Base-by-base conservation (phyloP, 2,113 vertebrate genomes). In the Nycticryphes semicollaris region DNA sequence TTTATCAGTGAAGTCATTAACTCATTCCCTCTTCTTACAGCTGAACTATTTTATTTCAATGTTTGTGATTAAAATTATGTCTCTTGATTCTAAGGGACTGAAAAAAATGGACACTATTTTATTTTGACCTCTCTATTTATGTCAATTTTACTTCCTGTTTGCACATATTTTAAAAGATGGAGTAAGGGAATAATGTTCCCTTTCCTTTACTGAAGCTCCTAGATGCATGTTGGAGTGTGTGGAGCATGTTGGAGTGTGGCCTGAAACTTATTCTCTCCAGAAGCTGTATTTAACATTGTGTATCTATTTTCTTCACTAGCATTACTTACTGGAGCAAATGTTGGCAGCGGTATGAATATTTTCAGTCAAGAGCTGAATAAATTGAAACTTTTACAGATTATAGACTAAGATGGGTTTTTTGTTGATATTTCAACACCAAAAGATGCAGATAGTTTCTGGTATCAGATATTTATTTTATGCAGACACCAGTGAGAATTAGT, bases 181-280 rank as follows among this genome's bases (percentile, higher is more conserved):
- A 43, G 5, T 39, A 76, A 54, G 4, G 16, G 3, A 57, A 67
- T 67, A 20, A 15, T 0, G 0, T 60, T 73, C 6, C 1, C 10
- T 68, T 63, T 72, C 15, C 27, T 80, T 64, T 60, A 33, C 9
- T 69, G 20, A 9, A 21, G 1, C 7, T 73, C 15, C 43, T 53
- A 39, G 39, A 39, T n/a, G 1, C 4, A 23, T 47, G 5, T 11
- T 75, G 62, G 41, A 81, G 17, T 25, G 21, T 69, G 20, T n/a
- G n/a, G 31, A 43, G 1, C 4, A 23, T 47, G 5, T 11, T 75
- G 62, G 41, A 81, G 17, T 25, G 21, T 69, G 20, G 11, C 23
- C 12, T 62, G 33, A 51, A 87, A 60, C 3, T 43, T 20, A 0
- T 9, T 74, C 17, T 3, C 14, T 56, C 33, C 20, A 87, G 51